Percentiles rank a stretch among this genome's conserved stretches.
phyloP scores from a whole-genome alignment of 2,888 invertebrate species.

The Oegoconia quadripuncta region DNA sequence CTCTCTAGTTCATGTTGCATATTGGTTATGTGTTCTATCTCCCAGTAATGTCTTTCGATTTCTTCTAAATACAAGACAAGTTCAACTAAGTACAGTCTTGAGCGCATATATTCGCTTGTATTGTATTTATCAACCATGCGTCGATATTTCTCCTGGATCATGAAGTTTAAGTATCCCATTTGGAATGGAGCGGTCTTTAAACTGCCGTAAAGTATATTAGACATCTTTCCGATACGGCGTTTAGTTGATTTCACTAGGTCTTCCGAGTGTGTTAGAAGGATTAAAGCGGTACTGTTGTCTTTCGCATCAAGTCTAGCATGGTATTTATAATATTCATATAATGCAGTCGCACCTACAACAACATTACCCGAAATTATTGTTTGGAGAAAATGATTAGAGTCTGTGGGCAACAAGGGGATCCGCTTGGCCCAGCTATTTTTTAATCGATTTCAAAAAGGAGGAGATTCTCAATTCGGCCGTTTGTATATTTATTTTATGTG shows the following conservation, averaged over 20 bases:
- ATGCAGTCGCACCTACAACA: too few relatives aligned
- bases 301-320: too few relatives aligned
- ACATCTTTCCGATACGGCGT: background rate
- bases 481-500: too few relatives aligned
- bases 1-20: conserved; percentile 40
- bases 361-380: too few relatives aligned
- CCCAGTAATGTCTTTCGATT: conserved; percentile 29
- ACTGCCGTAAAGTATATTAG: background rate
- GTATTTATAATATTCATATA: too few relatives aligned
- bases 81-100: conserved; percentile 12
- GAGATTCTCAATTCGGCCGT: too few relatives aligned
- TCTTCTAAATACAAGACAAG: conserved; percentile 19
- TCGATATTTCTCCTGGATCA: background rate
- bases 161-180: background rate
- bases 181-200: background rate
- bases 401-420: too few relatives aligned
- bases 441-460: too few relatives aligned
- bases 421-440: too few relatives aligned
- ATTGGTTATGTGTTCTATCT: conserved; percentile 29
- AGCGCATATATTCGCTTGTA: background rate
- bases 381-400: too few relatives aligned
- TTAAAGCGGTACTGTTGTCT: too few relatives aligned
- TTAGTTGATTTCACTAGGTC: background rate
- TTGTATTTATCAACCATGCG: background rate
- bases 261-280: background rate